Base-by-base conservation (phyloP, 1,140 invertebrate species). In the Neodiprion virginianus region DNA sequence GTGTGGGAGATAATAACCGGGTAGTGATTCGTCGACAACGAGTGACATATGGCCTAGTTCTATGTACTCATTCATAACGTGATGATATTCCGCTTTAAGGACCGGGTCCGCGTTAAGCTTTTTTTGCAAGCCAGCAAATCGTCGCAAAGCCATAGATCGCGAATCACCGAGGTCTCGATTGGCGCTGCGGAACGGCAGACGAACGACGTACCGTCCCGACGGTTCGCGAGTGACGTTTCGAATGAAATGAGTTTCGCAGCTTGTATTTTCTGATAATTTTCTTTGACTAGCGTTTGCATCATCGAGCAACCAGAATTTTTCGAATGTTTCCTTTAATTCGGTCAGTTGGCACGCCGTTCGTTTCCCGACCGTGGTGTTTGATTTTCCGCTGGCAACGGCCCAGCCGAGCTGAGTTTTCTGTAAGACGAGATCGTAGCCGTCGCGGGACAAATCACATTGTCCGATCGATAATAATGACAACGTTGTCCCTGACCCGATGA, bases 51-150 rank as follows among this genome's bases (percentile, higher is more conserved):
- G 78, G 5, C 79, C 75, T n/a, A 74, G 48, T 0, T 72, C 47
- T 1, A 82, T 14, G 69, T 84, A 85, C 50, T 83, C 81, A 12
- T 72, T 17, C 66, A 84, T 79, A 14, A 78, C 74, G 11, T 67
- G 1, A 28, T 14, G 1, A 65, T 81, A 79, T 53, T 76, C 48
- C 11, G 48, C 17, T 48, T 70, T 50, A 1, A 81, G 67, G 2
- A 40, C 61, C 14, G 69, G 67, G 40, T 81, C 40, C 5, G 61
- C 49, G 0, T n/a, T 17, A 0, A 82, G 48, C 17, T 61, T 67
- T 53, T 50, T 69, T 67, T 76, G 61, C 61, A 81, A 48, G 14
- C 23, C 50, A n/a, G 23, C 11, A 7, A 80, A 74, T 49, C 74
- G 70, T 28, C 68, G 69, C 1, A 75, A 2, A 9, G 80, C 78